phyloP scores from a whole-genome alignment of 2,113 vertebrate genomes.

The Galemys pyrenaicus region DNA sequence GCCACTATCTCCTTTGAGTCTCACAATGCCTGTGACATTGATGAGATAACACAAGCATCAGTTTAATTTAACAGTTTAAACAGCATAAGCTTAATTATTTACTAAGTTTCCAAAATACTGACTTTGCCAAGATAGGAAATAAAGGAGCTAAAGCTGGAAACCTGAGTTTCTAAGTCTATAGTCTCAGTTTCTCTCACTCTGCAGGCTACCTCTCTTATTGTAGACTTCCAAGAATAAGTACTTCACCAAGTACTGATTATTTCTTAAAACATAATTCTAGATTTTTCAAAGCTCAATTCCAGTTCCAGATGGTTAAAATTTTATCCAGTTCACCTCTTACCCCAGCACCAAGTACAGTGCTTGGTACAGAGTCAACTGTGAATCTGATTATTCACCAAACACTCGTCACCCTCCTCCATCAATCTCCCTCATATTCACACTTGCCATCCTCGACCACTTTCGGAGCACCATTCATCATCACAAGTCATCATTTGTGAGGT shows the following conservation, averaged over 20 bases:
- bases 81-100: neutral
- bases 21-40: neutral
- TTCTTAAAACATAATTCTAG: neutral
- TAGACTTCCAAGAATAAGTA: neutral
- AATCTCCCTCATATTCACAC: neutral
- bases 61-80: neutral
- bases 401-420: neutral
- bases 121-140: slow-evolving; percentile 9
- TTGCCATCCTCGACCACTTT: neutral
- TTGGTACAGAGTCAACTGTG: neutral
- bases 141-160: neutral
- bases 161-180: neutral
- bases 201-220: neutral
- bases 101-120: neutral
- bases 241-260: neutral
- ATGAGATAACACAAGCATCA: neutral
- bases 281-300: slow-evolving; percentile 19
- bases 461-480: neutral
- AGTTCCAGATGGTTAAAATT: neutral
- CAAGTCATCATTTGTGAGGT: neutral
- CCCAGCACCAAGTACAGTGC: neutral
- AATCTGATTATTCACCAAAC: neutral
- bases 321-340: neutral
- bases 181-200: neutral
- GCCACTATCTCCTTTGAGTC: neutral